phyloP scores from a whole-genome alignment of 2,113 vertebrate genomes.

The Scopus umbretta region DNA sequence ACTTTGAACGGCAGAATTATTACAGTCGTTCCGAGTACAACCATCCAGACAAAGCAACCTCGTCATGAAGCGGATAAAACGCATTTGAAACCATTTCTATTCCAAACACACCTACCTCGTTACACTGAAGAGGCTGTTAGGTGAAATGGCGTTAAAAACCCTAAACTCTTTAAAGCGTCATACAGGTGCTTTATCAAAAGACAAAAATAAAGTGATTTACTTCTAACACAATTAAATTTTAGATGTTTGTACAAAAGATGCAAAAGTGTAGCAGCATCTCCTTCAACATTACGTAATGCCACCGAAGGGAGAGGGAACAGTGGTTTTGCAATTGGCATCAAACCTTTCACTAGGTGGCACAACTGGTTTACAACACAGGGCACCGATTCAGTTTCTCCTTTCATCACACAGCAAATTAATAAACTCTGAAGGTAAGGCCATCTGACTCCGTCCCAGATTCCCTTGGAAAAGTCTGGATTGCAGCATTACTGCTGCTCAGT shows the following conservation, averaged over 20 bases:
- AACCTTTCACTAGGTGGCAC: slow-evolving; percentile 52
- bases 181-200: neutral
- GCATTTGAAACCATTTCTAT: neutral
- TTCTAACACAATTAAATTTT: neutral
- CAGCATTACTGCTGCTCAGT: neutral
- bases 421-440: neutral
- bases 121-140: neutral
- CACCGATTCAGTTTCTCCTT: neutral
- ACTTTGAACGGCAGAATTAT: neutral
- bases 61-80: neutral
- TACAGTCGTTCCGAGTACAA: neutral
- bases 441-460: neutral
- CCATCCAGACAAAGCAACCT: neutral
- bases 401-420: neutral
- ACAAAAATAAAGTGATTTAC: neutral
- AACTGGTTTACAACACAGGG: neutral
- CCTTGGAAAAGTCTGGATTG: neutral
- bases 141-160: neutral
- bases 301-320: neutral
- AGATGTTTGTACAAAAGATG: neutral
- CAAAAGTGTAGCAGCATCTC: neutral
- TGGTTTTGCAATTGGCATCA: neutral
- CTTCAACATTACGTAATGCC: neutral
- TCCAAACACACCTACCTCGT: neutral
- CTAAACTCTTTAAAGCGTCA: neutral